Evolutionary conservation across 2,797 vertebrate genomes (phyloP).

Genomic region (Mormyrops attenuatus): DNA sequence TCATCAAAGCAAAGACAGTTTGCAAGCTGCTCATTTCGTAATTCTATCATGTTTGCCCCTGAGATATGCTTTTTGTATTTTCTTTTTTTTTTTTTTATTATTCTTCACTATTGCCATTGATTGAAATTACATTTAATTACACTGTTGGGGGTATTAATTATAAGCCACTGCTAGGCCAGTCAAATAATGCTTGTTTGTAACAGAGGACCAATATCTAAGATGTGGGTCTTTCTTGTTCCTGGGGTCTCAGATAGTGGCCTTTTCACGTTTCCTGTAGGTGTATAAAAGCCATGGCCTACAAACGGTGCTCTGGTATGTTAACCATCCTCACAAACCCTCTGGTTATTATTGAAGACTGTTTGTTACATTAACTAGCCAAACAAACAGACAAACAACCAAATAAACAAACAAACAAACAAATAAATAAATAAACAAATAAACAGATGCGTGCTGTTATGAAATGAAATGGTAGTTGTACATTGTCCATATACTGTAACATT

Average conservation of each 20-base stretch:
- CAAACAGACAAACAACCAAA: background rate
- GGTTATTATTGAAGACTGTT: background rate
- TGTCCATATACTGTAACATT: background rate
- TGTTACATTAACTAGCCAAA: background rate
- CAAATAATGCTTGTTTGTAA: constrained; percentile 68
- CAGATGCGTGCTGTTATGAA: background rate
- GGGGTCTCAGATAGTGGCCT: constrained; percentile 55
- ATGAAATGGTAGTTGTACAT: background rate
- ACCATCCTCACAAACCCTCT: background rate
- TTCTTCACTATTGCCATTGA: constrained; percentile 61
- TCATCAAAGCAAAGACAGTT: constrained; percentile 81
- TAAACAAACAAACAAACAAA: background rate
- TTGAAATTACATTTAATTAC: constrained; percentile 71
- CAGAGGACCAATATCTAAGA: constrained; percentile 60
- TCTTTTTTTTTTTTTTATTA: constrained; percentile 43
- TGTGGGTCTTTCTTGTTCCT: constrained; percentile 58
- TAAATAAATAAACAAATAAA: background rate
- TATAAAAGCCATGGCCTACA: background rate
- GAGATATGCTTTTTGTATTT: constrained; percentile 61
- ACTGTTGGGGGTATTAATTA: constrained; percentile 75
- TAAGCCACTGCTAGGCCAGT: constrained; percentile 61
- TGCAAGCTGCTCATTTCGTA: constrained; percentile 87
- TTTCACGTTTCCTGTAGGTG: constrained; percentile 50
- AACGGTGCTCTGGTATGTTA: background rate
- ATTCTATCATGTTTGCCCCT: constrained; percentile 77